Base-by-base conservation (phyloP, 2,888 invertebrate species). In the Nebria brevicollis region DNA sequence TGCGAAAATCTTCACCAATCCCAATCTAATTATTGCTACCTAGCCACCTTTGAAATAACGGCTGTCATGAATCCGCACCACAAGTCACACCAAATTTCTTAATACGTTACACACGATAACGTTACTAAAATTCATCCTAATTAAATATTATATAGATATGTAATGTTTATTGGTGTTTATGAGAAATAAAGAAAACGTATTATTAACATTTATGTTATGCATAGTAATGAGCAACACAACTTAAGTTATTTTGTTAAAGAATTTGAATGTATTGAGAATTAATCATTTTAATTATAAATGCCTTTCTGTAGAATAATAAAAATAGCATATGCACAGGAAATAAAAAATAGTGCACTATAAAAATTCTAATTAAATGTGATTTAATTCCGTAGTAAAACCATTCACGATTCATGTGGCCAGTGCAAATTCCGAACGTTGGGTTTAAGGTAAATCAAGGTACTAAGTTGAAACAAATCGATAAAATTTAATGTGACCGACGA, bases 401-500 rank as follows among this genome's bases (percentile, higher is more conserved):
- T 54, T 3, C 11, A 54, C 54, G 54, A 54, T 54, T 54, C 54
- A 54, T 54, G 54, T 54, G 54, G 4, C 54, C 13, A 54, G 54
- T 54, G 54, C 4, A 54, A 54, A 54, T 54, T 54, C 11, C 13
- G 54, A 11, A 54, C 13, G 54, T 7, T 54, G 13, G 54, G 11
- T 8, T 7, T 7, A 54, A 54, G 54, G 54, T 54, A 54, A 7
- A 54, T 13, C 54, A 11, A 54, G 54, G 54, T 54, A 54, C 54
- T 54, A 54, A 54, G 54, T 54, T 54, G 54, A 54, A 54, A 54
- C 13, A 66, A 26, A 26, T 76, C 65, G 65, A 76, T 76, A 76
- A 66, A 76, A 66, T 34, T 26, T 66, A 65, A 76, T n/a, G 34
- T 66, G 26, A 73, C 41, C 41, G n/a, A 42, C 15, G 77, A 77